Percentiles rank a stretch among this genome's conserved stretches.
phyloP scores from a whole-genome alignment of 2,113 vertebrate genomes.

The Chionomys nivalis region DNA sequence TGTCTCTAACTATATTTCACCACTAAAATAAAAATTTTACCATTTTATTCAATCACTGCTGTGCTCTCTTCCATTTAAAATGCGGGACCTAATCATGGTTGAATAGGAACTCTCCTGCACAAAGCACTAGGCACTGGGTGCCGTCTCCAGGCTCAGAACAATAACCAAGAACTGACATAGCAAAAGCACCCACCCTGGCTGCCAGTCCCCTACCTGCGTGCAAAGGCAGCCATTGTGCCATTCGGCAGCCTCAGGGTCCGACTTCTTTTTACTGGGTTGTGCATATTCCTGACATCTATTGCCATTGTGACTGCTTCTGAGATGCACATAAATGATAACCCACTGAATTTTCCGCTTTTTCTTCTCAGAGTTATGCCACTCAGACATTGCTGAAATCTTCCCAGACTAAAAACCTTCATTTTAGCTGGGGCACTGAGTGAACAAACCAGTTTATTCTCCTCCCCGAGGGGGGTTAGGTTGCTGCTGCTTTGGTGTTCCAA shows the following conservation, averaged over 20 bases:
- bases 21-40: background rate
- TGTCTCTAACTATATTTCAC: background rate
- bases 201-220: rapidly evolving
- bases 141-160: background rate
- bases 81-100: rapidly evolving
- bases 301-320: background rate
- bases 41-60: background rate
- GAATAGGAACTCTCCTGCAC: background rate
- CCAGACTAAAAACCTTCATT: background rate
- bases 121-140: background rate
- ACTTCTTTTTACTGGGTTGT: background rate
- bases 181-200: background rate
- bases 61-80: background rate
- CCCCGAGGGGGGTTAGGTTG: background rate
- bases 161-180: background rate
- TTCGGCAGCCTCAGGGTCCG: background rate
- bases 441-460: background rate
- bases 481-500: background rate
- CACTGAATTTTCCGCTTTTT: background rate
- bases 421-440: background rate
- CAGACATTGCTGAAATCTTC: background rate
- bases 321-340: background rate
- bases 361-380: background rate
- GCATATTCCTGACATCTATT: background rate
- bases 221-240: no score